A percentile compares a stretch with the other conserved stretches of the same genome.
These are phyloP conservation scores for Menidia menidia DNA, from an alignment of 2,797 vertebrate species.

Conservation along the genomic window DNA sequence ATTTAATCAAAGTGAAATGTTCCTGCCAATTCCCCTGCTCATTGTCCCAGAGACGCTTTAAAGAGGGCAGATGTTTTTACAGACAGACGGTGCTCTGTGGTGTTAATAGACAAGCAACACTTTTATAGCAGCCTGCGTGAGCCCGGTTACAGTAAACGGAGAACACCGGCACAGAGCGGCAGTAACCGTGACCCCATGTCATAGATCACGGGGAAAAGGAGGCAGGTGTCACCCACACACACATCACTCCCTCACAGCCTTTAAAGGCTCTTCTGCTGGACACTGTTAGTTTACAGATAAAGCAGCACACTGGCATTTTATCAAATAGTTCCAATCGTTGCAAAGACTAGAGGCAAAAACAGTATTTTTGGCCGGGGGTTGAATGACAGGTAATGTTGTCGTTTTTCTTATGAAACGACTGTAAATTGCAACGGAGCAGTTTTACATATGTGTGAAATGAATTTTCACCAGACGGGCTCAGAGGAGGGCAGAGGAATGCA, in stretches of 20 bases:
- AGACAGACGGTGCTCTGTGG: slow-evolving; percentile 55
- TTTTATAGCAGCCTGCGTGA: slow-evolving; percentile 42
- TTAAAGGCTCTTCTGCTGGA: slow-evolving; percentile 16
- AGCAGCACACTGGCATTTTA: background rate
- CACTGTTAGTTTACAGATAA: background rate
- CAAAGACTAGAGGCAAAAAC: background rate
- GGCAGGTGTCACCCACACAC: slow-evolving; percentile 44
- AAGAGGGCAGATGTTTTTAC: slow-evolving; percentile 32
- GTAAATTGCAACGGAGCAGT: background rate
- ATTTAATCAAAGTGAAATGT: no score
- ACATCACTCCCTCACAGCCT: slow-evolving; percentile 16
- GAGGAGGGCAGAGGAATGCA: background rate
- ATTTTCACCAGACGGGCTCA: background rate
- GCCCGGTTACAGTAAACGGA: slow-evolving; percentile 63
- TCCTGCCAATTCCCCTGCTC: no score
- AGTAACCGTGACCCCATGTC: slow-evolving; percentile 53
- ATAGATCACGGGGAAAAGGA: slow-evolving; percentile 53
- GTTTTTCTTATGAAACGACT: background rate
- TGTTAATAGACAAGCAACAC: slow-evolving; percentile 35
- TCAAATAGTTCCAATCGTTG: background rate
- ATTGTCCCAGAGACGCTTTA: slow-evolving; percentile 33
- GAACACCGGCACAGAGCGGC: slow-evolving; percentile 49
- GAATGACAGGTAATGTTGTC: background rate
- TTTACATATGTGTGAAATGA: slow-evolving; percentile 13
- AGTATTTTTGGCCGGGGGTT: background rate